Evolutionary conservation across 2,113 vertebrate species (phyloP).

Genomic region (Atractosteus spatula): DNA sequence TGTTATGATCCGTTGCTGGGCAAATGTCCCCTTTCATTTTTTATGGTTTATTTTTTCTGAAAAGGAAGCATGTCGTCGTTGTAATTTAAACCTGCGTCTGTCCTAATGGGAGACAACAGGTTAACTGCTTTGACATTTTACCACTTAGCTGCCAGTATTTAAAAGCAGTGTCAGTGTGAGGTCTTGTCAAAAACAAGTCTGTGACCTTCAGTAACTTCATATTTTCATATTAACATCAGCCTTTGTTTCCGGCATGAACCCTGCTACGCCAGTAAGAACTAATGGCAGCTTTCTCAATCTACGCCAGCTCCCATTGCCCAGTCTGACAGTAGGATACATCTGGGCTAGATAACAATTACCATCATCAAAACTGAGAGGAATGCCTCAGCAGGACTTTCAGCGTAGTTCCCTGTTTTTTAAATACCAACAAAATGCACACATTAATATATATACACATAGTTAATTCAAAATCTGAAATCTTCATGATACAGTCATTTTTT

Average conservation of each 20-base stretch:
- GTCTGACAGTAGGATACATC: conserved; percentile 66
- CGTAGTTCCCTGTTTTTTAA: conserved; percentile 14
- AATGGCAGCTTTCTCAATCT: conserved; percentile 61
- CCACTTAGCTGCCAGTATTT: conserved; percentile 35
- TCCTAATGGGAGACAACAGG: conserved; percentile 23
- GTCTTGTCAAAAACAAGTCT: conserved; percentile 38
- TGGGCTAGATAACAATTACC: conserved; percentile 71
- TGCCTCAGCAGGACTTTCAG: conserved; percentile 51
- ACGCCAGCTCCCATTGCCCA: conserved; percentile 60
- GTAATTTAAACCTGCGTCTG: conserved; percentile 21
- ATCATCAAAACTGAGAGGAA: conserved; percentile 57
- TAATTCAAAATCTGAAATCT: no score
- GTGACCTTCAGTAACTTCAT: conserved; percentile 62
- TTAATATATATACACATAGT: background rate
- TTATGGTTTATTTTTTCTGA: background rate
- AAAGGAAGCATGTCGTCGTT: background rate
- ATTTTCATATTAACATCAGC: conserved; percentile 64
- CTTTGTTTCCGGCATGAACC: conserved; percentile 52
- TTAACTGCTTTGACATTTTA: conserved; percentile 40
- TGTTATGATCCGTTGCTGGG: no score
- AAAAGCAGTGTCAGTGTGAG: conserved; percentile 26
- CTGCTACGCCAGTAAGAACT: conserved; percentile 56
- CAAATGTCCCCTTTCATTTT: background rate
- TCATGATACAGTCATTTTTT: no score
- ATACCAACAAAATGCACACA: background rate